Percentiles rank a stretch among this genome's conserved stretches.
Conservation (phyloP, 2,797 vertebrate species). For the Limosa lapponica region DNA sequence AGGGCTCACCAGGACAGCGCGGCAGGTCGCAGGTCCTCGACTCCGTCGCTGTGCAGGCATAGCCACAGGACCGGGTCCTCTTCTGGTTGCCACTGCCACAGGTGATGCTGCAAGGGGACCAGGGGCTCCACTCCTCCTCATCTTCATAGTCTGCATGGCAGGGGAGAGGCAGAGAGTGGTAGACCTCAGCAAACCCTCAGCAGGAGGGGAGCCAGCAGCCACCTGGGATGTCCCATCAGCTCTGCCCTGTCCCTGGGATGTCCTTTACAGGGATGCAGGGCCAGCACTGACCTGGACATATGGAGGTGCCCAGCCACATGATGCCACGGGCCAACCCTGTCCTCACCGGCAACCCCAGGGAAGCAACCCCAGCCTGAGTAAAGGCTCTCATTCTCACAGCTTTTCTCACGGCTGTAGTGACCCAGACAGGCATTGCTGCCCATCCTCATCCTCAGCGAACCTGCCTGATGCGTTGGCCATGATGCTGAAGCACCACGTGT, state of each 20-base stretch:
- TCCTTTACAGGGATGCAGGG: not conserved
- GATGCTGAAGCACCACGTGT: not conserved
- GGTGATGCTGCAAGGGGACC: slow-evolving; percentile 89
- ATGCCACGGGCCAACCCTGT: not conserved
- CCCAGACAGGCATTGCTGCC: not conserved
- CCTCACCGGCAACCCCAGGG: not conserved
- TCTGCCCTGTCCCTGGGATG: not conserved
- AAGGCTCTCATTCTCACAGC: not conserved
- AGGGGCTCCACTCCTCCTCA: slow-evolving; percentile 89
- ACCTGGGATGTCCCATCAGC: not conserved
- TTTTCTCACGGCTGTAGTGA: not conserved
- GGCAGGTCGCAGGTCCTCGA: slow-evolving; percentile 85
- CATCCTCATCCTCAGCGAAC: not conserved
- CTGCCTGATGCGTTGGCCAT: not conserved
- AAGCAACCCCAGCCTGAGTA: not conserved
- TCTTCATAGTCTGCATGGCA: slow-evolving; percentile 80
- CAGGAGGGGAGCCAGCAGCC: not conserved
- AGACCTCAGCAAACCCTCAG: not conserved
- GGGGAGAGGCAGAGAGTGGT: not conserved
- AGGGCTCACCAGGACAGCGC: slow-evolving; percentile 84
- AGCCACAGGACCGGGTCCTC: slow-evolving; percentile 88
- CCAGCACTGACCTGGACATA: not conserved
- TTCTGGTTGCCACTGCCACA: slow-evolving; percentile 87
- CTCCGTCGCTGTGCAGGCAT: slow-evolving; percentile 87
- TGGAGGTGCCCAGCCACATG: rapidly evolving